Base-by-base conservation (phyloP, 2,888 invertebrate genomes). In the Tinea semifulvella region DNA sequence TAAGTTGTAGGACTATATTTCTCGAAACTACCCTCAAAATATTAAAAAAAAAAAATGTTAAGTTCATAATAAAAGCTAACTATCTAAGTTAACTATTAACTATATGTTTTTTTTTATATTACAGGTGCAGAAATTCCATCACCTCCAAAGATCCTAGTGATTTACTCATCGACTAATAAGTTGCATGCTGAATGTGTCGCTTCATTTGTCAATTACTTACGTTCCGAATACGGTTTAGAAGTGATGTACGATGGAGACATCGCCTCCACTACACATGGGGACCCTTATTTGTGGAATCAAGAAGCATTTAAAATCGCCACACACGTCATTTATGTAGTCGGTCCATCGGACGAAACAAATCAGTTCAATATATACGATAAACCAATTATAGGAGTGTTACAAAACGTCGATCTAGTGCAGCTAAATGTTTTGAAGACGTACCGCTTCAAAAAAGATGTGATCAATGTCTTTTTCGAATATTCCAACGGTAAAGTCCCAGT, bases 181-280 rank as follows among this genome's bases (percentile, higher is more conserved):
- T 55, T 75, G 0, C 80, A 80, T 54, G 70, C 72, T 0, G 71
- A 75, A 45, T 77, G 77, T 47, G 77, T 79, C 0, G 50, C 57
- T 0, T 74, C 77, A 0, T 65, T 79, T 50, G 68, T 76, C 1
- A 56, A 51, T 1, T 77, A 72, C 49, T 61, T 77, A 0, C 68
- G 77, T 1, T 56, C 61, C 0, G 76, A 77, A 42, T 79, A 66
- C 53, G 74, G 77, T 2, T 63, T 77, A 25, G 68, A 72, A 11
- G 52, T 80, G 1, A 63, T 72, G 63, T 73, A 60, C 47, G 79
- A 79, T 36, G 70, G 67, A 0, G 80, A 80, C 27, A 72, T 79
- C 6, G 55, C 65, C 0, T 36, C 25, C 5, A 45, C 47, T 11
- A 72, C 76, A 0, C 74, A 75, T 47, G 63, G 65, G 0, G 75